A percentile compares a stretch with the other conserved stretches of the same genome.
phyloP scores from a whole-genome alignment of 2,113 vertebrate species.

The Megalops atlanticus region DNA sequence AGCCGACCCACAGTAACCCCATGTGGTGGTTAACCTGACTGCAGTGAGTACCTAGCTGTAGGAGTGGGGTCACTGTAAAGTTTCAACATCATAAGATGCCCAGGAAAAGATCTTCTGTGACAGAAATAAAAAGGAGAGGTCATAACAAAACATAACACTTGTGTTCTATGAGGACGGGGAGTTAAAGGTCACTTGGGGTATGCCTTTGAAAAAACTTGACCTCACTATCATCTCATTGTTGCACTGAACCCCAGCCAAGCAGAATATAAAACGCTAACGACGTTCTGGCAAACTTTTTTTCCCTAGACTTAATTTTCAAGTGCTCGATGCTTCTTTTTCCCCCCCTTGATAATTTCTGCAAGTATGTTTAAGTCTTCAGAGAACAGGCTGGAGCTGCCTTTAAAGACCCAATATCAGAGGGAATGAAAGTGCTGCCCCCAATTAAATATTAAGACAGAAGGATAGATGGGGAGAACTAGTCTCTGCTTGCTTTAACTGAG shows the following conservation, averaged over 20 bases:
- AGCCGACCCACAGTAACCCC: no score
- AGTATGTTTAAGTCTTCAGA: background rate
- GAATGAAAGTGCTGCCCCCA: background rate
- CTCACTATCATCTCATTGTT: background rate
- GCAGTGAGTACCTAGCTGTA: no score
- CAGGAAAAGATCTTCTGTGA: background rate
- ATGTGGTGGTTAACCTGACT: no score
- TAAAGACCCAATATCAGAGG: background rate
- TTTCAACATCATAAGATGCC: background rate
- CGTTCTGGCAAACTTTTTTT: background rate
- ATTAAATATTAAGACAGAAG: background rate
- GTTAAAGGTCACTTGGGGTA: background rate
- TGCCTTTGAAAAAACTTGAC: background rate
- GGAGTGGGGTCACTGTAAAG: background rate
- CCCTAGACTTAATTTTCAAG: background rate
- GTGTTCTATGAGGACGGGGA: background rate
- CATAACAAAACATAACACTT: background rate
- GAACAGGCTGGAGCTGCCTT: background rate
- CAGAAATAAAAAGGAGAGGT: background rate
- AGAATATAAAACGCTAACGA: no score
- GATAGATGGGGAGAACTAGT: conserved; percentile 25
- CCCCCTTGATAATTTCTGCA: background rate
- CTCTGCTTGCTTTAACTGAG: conserved; percentile 60
- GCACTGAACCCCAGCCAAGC: background rate
- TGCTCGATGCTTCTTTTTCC: background rate